Base-by-base conservation (phyloP, 2,113 vertebrate genomes). In the Cercopithecus mona region DNA sequence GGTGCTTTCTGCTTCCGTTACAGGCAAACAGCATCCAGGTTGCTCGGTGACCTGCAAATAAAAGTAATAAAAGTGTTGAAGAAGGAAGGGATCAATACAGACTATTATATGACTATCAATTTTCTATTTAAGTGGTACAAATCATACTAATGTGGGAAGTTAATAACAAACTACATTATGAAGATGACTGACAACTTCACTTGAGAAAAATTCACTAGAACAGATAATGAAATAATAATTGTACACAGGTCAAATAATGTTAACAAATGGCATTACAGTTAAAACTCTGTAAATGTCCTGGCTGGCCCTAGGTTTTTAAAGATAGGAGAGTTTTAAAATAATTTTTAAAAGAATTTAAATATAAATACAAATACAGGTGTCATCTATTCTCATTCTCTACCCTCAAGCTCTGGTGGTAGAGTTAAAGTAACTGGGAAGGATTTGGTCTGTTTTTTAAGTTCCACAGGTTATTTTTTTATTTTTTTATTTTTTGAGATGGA, bases 31-130 rank as follows among this genome's bases (percentile, higher is more conserved):
- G 95, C 96, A 98, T 72, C 97, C 97, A 90, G 95, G 97, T 40
- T 97, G 90, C 96, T 98, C 98, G 68, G 97, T 98, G 64, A 99
- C 96, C 99, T 99, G 81, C 82, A 93, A 92, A 45, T 52, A 88
- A 76, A 97, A 97, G 32, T 76, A 52, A 95, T 6, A 64, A n/a
- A 61, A 50, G 55, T 61, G 61, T 0, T 82, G 16, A 93, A 80
- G 55, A 96, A 72, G 50, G 59, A 96, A 66, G 45, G 64, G 8
- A 85, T 88, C 64, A 81, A 94, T 66, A 87, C 10, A 94, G 18
- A 73, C 43, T 76, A 59, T 76, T n/a, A 61, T 6, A 89, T 80
- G 64, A 85, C 83, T 45, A 90, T 30, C 45, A 84, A 83, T 72
- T 86, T 96, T 82, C 72, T 89, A 93, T 57, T 88, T 2, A 90